phyloP scores from a whole-genome alignment of 1,140 invertebrate genomes.

The Rhynchophorus ferrugineus region DNA sequence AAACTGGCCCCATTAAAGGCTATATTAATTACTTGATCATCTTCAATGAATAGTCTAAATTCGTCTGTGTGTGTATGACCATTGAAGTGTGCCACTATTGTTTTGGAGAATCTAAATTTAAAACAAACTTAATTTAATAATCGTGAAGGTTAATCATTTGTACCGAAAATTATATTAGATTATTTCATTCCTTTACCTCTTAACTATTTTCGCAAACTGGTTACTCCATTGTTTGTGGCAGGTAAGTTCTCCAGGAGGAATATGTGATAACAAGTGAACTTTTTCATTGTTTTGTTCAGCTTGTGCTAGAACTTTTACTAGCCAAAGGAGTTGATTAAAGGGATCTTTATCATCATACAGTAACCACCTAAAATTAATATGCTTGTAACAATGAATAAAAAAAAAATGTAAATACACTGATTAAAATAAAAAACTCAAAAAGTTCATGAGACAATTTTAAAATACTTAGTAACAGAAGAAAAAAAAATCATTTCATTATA shows the following conservation, averaged over 20 bases:
- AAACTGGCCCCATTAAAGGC: conserved; percentile 74
- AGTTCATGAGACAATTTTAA: too few relatives aligned
- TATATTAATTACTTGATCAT: conserved; percentile 46
- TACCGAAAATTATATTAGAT: neutral
- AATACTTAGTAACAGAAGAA: too few relatives aligned
- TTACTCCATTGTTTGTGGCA: conserved; percentile 60
- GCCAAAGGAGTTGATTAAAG: conserved; percentile 68
- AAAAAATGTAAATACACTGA: too few relatives aligned
- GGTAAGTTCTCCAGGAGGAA: conserved; percentile 52
- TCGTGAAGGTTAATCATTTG: neutral
- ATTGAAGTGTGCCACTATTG: conserved; percentile 69
- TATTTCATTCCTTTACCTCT: conserved; percentile 44
- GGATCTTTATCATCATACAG: conserved; percentile 53
- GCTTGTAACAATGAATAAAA: too few relatives aligned
- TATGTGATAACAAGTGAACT: conserved; percentile 78
- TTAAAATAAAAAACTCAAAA: too few relatives aligned
- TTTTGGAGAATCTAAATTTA: conserved; percentile 42
- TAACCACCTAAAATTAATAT: conserved; percentile 47
- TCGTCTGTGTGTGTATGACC: conserved; percentile 78
- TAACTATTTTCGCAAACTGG: conserved; percentile 54
- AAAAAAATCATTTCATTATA: too few relatives aligned
- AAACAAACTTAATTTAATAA: neutral
- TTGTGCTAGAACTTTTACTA: conserved; percentile 58
- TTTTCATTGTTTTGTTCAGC: conserved; percentile 65
- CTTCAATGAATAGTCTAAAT: conserved; percentile 58